Evolutionary conservation across 1,140 invertebrate species (phyloP).

Genomic region (Drosophila nasuta): DNA sequence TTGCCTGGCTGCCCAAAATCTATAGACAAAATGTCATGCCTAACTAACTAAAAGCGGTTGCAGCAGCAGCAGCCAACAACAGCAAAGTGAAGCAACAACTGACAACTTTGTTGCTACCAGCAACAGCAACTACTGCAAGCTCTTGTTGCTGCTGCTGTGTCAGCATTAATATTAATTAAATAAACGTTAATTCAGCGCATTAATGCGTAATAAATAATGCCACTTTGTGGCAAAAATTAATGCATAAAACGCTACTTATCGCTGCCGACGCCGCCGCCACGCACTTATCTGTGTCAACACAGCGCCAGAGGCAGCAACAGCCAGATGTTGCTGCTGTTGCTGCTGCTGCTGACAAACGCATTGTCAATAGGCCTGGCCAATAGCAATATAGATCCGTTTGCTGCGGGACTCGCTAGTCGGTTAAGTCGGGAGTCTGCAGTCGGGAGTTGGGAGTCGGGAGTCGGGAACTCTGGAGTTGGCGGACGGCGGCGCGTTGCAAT

Average conservation of each 20-base stretch:
- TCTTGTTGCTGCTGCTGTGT: slow-evolving; percentile 22
- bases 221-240: slow-evolving; percentile 80
- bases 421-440: slow-evolving; percentile 25
- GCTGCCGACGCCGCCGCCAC: slow-evolving; percentile 65
- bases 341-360: slow-evolving; percentile 66
- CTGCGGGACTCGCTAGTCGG: slow-evolving; percentile 19
- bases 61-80: no score
- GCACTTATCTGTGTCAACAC: slow-evolving; percentile 84
- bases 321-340: not conserved
- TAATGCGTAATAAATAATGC: slow-evolving; percentile 83
- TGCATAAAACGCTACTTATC: slow-evolving; percentile 84
- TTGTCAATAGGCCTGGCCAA: slow-evolving; percentile 68
- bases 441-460: slow-evolving; percentile 24
- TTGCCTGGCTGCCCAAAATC: slow-evolving; percentile 56
- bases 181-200: slow-evolving; percentile 83
- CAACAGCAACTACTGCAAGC: slow-evolving; percentile 17
- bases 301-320: slow-evolving; percentile 46
- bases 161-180: slow-evolving; percentile 84
- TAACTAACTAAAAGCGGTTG: slow-evolving; percentile 16
- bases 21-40: slow-evolving; percentile 47
- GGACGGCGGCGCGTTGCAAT: slow-evolving; percentile 63
- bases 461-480: slow-evolving; percentile 3
- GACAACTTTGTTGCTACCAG: slow-evolving; percentile 39
- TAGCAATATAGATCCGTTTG: slow-evolving; percentile 70
- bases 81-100: slow-evolving; percentile 23